phyloP scores from a whole-genome alignment of 2,113 vertebrate genomes.

The Merops nubicus region DNA sequence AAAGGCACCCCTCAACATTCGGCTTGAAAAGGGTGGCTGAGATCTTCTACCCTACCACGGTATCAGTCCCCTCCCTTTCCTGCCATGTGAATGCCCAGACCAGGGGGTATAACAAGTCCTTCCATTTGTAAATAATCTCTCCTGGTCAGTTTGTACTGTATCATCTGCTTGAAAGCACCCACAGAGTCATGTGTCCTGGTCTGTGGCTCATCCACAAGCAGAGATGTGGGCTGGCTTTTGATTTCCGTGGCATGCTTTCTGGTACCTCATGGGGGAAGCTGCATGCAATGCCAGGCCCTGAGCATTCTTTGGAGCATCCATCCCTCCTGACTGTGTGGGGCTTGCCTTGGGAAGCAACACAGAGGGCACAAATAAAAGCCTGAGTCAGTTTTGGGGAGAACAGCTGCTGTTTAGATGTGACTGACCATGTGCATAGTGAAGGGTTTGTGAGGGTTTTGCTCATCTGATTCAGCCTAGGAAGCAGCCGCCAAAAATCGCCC shows the following conservation, averaged over 20 bases:
- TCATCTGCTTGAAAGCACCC: neutral
- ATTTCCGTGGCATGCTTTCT: neutral
- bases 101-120: neutral
- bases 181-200: neutral
- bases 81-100: rapidly evolving
- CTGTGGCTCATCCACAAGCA: neutral
- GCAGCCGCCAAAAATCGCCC: neutral
- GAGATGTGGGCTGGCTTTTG: neutral
- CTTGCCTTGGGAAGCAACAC: neutral
- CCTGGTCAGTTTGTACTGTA: neutral
- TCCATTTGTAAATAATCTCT: neutral
- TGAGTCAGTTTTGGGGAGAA: neutral
- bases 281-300: neutral
- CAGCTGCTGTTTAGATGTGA: rapidly evolving
- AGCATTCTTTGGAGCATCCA: neutral
- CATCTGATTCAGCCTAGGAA: neutral
- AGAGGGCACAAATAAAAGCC: neutral
- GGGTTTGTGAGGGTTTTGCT: neutral
- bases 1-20: neutral
- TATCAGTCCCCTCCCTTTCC: neutral
- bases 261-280: neutral
- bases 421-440: neutral
- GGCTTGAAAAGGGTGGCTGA: neutral
- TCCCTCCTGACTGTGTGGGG: neutral
- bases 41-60: neutral